These are phyloP conservation scores for Gadus macrocephalus DNA, from an alignment of 2,113 vertebrate species.

Conservation along the genomic window DNA sequence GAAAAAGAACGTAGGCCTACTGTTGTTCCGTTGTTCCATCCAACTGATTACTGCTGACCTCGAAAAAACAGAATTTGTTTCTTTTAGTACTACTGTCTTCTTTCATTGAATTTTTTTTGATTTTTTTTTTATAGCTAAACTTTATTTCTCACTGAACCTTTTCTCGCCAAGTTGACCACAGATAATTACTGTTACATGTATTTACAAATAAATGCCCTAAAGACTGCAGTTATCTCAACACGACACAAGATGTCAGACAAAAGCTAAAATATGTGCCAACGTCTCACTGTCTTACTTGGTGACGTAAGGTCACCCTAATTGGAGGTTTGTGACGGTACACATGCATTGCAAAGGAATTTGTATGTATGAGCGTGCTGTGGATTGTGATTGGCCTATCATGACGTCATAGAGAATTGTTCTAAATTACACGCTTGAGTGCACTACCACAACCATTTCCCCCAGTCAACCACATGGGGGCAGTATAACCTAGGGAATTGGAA, in stretches of 20 bases:
- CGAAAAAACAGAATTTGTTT: constrained; percentile 27
- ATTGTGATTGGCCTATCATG: too few relatives aligned
- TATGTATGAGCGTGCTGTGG: too few relatives aligned
- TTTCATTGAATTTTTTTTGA: neutral
- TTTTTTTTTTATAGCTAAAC: neutral
- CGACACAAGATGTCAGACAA: constrained; percentile 47
- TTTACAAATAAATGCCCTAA: neutral
- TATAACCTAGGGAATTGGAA: too few relatives aligned
- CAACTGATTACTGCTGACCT: constrained; percentile 51
- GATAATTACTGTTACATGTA: neutral
- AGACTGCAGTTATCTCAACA: constrained; percentile 2
- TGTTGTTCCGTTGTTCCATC: constrained; percentile 19
- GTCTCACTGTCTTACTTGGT: too few relatives aligned
- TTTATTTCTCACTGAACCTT: neutral
- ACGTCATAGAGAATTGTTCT: too few relatives aligned
- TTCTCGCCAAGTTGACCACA: neutral
- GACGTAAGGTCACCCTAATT: neutral
- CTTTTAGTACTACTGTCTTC: constrained; percentile 18
- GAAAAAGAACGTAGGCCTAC: constrained; percentile 64
- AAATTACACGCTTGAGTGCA: too few relatives aligned
- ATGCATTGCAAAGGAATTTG: too few relatives aligned
- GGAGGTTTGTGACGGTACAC: neutral
- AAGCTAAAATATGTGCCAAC: constrained; percentile 12
- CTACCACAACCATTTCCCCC: too few relatives aligned
- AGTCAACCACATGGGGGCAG: too few relatives aligned